A percentile compares a stretch with the other conserved stretches of the same genome.
Conservation (phyloP, 2,797 vertebrate species). For the Cyclura pinguis region DNA sequence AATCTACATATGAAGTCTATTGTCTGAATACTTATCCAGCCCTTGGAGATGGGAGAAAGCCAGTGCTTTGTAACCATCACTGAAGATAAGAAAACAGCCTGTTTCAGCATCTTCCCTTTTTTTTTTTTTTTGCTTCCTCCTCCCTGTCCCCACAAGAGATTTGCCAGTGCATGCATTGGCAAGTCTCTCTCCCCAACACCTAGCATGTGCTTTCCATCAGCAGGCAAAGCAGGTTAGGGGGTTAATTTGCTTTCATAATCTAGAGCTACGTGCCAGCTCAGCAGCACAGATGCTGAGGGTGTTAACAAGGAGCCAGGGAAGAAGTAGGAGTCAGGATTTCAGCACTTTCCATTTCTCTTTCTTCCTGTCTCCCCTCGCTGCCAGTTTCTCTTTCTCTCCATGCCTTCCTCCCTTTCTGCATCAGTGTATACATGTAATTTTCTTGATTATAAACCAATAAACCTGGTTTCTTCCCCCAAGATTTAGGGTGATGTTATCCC, state of each 20-base stretch:
- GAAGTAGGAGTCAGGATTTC: neutral
- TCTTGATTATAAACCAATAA: slow-evolving; percentile 18
- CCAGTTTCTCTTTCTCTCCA: no score
- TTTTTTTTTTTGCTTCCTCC: neutral
- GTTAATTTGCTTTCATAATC: slow-evolving; percentile 26
- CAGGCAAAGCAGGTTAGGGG: slow-evolving; percentile 17
- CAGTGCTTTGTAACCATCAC: neutral
- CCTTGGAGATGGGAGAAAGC: neutral
- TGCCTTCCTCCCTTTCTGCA: neutral
- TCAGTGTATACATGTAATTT: slow-evolving; percentile 6
- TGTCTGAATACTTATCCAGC: neutral
- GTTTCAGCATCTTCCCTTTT: no score
- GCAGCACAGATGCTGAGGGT: neutral
- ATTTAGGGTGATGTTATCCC: slow-evolving; percentile 16
- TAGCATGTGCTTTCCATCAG: neutral
- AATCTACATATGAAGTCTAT: neutral
- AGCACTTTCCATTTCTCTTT: neutral
- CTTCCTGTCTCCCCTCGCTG: neutral
- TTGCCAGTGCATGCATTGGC: neutral
- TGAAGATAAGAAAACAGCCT: neutral
- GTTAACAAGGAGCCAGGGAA: slow-evolving; percentile 13
- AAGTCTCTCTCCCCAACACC: neutral
- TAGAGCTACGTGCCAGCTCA: slow-evolving; percentile 4
- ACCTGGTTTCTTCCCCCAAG: slow-evolving; percentile 5
- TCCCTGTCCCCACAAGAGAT: neutral